Base-by-base conservation (phyloP, 1,140 invertebrate species). In the Eufriesea mexicana region DNA sequence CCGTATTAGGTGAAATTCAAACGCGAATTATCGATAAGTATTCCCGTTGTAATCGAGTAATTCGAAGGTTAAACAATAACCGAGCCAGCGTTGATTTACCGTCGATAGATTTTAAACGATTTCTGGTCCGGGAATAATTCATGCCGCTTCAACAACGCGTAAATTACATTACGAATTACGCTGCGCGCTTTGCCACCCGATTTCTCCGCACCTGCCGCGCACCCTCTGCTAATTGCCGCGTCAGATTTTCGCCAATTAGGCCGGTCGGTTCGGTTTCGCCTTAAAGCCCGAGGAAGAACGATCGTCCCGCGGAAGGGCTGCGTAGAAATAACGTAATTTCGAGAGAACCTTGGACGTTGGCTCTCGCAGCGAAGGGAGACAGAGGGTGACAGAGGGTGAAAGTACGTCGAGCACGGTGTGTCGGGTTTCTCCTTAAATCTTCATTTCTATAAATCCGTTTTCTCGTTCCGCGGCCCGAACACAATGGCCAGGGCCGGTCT, bases 391-490 rank as follows among this genome's bases (percentile, higher is more conserved):
- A 18, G 7, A 1, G n/a, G 47, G 47, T 51, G 55, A 35, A 23
- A 42, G 28, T 35, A 86, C 23, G 57, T 76, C 49, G 28, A 42
- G 47, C 55, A 59, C n/a, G 49, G 49, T 25, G 55, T 51, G 61
- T 35, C 55, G 64, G 45, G 68, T 55, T 67, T 79, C 76, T 85
- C 79, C 83, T 87, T 88, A 85, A 85, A 87, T 85, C 87, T 88
- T 87, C 86, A 85, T 88, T 88, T 87, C 79, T 85, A 85, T 87
- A 88, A 88, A 89, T 89, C 86, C 75, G 82, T 85, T 88, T 84
- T 62, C 67, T 89, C 85, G 84, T 83, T 88, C 85, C 59, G 77
- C 66, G 75, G 61, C 70, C 84, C 71, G 79, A 85, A 79, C 84
- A 90, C 87, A 90, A 91, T 91, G 87, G 88, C 77, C 67, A 51